Percentiles rank a stretch among this genome's conserved stretches.
Evolutionary conservation across 2,888 invertebrate species (phyloP).

Genomic region (Sabatieria punctata): DNA sequence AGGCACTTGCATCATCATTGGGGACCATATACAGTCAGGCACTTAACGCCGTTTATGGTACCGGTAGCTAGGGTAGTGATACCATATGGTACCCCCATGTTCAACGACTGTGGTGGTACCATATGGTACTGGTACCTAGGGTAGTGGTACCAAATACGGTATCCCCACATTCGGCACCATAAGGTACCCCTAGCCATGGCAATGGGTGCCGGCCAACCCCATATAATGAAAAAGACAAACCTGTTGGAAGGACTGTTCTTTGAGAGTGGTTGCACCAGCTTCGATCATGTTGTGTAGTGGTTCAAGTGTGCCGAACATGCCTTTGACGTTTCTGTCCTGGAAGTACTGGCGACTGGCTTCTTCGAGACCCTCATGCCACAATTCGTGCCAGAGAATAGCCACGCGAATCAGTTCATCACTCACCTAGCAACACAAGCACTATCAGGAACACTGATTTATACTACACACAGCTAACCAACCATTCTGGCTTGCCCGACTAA

Average conservation of each 20-base stretch:
- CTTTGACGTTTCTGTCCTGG: conserved; percentile 81
- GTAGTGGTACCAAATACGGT: too few species aligned
- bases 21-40: too few species aligned
- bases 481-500: conserved; percentile 87
- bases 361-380: conserved; percentile 88
- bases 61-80: too few species aligned
- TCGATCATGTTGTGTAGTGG: conserved; percentile 86
- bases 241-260: conserved; percentile 89
- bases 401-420: conserved; percentile 89
- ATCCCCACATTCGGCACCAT: too few species aligned
- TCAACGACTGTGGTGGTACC: too few species aligned
- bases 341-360: conserved; percentile 55
- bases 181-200: not conserved
- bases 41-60: too few species aligned
- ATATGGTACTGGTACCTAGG: too few species aligned
- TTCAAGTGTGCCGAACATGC: conserved; percentile 87
- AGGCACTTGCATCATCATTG: too few species aligned
- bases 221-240: conserved; percentile 23
- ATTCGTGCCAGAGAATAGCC: conserved; percentile 96
- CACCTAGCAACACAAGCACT: conserved; percentile 35
- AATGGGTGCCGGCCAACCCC: too few species aligned
- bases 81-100: too few species aligned
- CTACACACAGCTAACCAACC: conserved; percentile 40
- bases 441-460: not conserved
- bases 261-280: conserved; percentile 78